Base-by-base conservation (phyloP, 2,797 vertebrate species). In the Apogon talboti region DNA sequence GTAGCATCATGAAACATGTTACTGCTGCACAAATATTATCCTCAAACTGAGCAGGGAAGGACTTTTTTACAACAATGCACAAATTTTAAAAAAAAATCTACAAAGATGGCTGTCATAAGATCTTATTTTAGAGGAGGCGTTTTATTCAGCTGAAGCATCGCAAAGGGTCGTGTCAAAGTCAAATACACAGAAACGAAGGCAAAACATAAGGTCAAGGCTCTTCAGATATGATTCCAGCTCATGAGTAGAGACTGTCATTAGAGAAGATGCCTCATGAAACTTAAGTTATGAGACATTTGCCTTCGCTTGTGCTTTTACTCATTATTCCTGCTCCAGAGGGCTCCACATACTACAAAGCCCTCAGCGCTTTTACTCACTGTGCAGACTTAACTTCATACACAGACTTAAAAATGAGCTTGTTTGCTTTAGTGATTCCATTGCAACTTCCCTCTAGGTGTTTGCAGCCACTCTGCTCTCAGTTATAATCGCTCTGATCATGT, bases 251-350 rank as follows among this genome's bases (percentile, higher is more conserved):
- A 15, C 51, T 69, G 16, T 47, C 58, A 60, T 68, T 58, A 49
- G 38, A 45, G 3, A 44, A n/a, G 58, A 64, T 15, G 61, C 70
- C 78, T 10, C 43, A 2, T 79, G 70, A 77, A 74, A 69, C 30
- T 66, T 19, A n/a, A 67, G 63, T 62, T 59, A 58, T 77, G 53
- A 79, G 61, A 68, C 62, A 41, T 72, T 65, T 57, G 55, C 59
- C 59, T 18, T 70, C 40, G 62, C 40, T 74, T 45, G 35, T 74
- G 41, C 42, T 66, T 50, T 56, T 57, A 28, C 37, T 78, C 55
- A 59, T 76, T 77, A 66, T 45, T 64, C 18, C 41, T 69, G 52
- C 59, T 64, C 45, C 42, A 19, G 38, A 74, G 30, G 21, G 41
- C 15, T 18, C 41, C 9, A 3, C 21, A 65, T 49, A 51, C 7